Conservation (phyloP, 2,888 invertebrate species). For the Xylophagus ater region DNA sequence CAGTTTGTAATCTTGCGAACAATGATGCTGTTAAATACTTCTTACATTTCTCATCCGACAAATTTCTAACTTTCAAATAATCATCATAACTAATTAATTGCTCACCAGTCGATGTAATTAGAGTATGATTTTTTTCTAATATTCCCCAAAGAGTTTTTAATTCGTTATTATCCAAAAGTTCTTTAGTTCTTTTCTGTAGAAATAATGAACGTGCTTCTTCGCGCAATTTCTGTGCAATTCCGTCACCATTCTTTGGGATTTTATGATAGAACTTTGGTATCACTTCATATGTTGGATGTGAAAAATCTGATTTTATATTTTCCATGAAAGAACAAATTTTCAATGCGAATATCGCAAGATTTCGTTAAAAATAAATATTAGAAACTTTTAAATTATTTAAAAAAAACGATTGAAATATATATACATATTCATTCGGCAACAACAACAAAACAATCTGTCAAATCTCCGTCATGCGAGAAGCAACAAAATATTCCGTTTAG, state of each 20-base stretch:
- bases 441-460: no score
- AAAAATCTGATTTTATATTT: no score
- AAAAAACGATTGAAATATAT: no score
- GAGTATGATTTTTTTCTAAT: constrained; percentile 70
- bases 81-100: constrained; percentile 77
- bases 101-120: constrained; percentile 61
- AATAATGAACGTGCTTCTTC: constrained; percentile 84
- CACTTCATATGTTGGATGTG: constrained; percentile 39
- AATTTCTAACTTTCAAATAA: constrained; percentile 64
- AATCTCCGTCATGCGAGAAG: no score
- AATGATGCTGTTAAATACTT: constrained; percentile 75
- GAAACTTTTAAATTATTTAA: no score
- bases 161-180: constrained; percentile 78
- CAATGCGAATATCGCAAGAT: no score
- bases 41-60: constrained; percentile 63
- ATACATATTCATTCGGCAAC: no score
- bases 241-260: constrained; percentile 65
- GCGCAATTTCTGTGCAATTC: constrained; percentile 65
- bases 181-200: constrained; percentile 71
- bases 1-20: constrained; percentile 78
- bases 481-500: no score
- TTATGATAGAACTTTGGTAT: constrained; percentile 68
- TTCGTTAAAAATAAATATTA: no score
- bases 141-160: constrained; percentile 73
- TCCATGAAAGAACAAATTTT: no score